Evolutionary conservation across 2,113 vertebrate genomes (phyloP), one percentile per base, ranked within the genome.

Genomic region (Oophaga pumilio): DNA sequence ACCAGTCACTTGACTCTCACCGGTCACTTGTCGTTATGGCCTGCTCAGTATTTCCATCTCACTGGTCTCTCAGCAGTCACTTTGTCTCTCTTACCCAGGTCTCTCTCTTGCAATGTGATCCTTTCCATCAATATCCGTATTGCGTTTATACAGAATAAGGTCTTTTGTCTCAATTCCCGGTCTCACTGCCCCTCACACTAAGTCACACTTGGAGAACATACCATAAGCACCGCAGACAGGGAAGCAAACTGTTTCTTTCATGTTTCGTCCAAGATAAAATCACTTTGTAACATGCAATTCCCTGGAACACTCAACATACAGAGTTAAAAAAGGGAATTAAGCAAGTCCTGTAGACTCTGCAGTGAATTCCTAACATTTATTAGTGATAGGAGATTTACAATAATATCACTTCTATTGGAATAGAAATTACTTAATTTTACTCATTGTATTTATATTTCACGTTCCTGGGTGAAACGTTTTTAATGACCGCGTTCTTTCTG

Each of bases 161-260:
- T 66, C 33, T 60, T 66, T 82, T 79, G 77, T 79, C 77, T 82
- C 60, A 4, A 22, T 82, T 60, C 78, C 57, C 18, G 0, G 6
- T 82, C 60, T 52, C 22, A n/a, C 28, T 66, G 13, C 80, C 80
- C 49, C 26, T 66, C 52, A 66, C 33, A 15, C 80, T 43, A 68
- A 68, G 59, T 66, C 79, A 82, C 59, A 82, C 60, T 82, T 64
- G 11, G 60, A 82, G 80, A 52, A 53, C 80, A 82, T 18, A 24
- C 43, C 43, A 68, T 64, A 82, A 52, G 59, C 66, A 22, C 28
- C 17, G 24, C 26, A 66, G 6, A 50, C 24, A 66, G 33, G 26
- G 80, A 66, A 82, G 24, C 33, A 66, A 82, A 82, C 66, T 82
- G 80, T 64, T 50, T 66, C 60, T 64, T 82, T 82, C 62, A 82